Base-by-base conservation (phyloP, 2,888 invertebrate genomes). In the Platypus cylindrus region DNA sequence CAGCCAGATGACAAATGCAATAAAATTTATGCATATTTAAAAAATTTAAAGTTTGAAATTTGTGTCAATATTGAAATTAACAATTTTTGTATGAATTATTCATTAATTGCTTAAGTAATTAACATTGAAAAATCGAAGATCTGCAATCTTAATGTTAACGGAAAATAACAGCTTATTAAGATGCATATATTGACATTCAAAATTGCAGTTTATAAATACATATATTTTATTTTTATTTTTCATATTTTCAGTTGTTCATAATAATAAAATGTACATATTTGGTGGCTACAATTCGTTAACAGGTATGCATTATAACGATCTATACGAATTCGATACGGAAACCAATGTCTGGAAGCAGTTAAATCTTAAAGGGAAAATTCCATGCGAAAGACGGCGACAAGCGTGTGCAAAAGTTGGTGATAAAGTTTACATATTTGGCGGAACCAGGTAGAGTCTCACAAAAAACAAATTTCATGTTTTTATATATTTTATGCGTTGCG, bases 221-320 rank as follows among this genome's bases (percentile, higher is more conserved):
- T 24, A 17, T 22, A 14, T 20, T 20, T 25, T 23, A 16, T 26
- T 13, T 17, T 5, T 15, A 17, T n/a, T 34, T 16, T 36, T 34
- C 13, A 35, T 36, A 45, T 44, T 73, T 75, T 37, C 62, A 87
- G 87, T 89, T 75, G 64, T 78, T 4, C 74, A 83, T 55, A 70
- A 78, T 45, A 74, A 71, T 14, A 68, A 73, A 49, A 75, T 93
- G 66, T 90, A 83, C 55, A 75, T 91, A 41, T 91, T 93, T 64
- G 93, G 91, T 32, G 93, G 93, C 17, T 91, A 78, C 55, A 86
- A 90, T 62, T 83, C 85, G 7, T 64, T 76, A 17, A 58, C 67
- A 34, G 75, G 79, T 48, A 64, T 70, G 34, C 93, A 93, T 63
- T 90, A 77, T 55, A 83, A 85, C 62, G 89, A 91, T 62, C 63